These are phyloP conservation scores for Tragelaphus imberbis DNA, from an alignment of 2,113 vertebrate genomes.

Conservation along the genomic window DNA sequence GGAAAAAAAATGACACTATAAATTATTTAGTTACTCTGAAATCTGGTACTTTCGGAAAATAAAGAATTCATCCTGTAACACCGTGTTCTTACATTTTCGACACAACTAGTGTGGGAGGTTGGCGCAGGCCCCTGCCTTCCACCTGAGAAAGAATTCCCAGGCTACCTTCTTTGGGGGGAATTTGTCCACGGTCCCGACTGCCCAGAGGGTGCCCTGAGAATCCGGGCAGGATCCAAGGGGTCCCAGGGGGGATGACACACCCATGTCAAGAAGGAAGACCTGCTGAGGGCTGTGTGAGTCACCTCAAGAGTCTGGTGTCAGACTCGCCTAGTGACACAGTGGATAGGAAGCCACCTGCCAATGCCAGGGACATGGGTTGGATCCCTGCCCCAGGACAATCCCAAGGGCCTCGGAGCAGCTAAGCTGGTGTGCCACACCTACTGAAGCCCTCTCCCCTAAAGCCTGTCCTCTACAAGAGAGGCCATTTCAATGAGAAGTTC, in stretches of 20 bases:
- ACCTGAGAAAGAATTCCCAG: background rate
- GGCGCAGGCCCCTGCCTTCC: background rate
- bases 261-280: background rate
- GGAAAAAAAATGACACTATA: background rate
- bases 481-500: background rate
- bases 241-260: accelerated
- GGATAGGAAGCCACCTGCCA: background rate
- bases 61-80: background rate
- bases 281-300: no score
- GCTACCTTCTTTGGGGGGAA: no score
- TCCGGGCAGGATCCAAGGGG: background rate
- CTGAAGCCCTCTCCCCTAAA: background rate
- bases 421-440: background rate
- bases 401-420: background rate
- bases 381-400: background rate
- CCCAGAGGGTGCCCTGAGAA: background rate
- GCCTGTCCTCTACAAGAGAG: background rate
- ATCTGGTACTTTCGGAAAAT: conserved; percentile 52
- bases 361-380: background rate
- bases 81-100: background rate
- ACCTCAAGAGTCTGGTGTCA: background rate
- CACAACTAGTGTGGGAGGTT: background rate
- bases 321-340: background rate
- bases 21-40: conserved; percentile 62
- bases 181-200: background rate